A percentile compares a stretch with the other conserved stretches of the same genome.
These are phyloP conservation scores for Argya squamiceps DNA, from an alignment of 2,797 vertebrate species.

Conservation along the genomic window DNA sequence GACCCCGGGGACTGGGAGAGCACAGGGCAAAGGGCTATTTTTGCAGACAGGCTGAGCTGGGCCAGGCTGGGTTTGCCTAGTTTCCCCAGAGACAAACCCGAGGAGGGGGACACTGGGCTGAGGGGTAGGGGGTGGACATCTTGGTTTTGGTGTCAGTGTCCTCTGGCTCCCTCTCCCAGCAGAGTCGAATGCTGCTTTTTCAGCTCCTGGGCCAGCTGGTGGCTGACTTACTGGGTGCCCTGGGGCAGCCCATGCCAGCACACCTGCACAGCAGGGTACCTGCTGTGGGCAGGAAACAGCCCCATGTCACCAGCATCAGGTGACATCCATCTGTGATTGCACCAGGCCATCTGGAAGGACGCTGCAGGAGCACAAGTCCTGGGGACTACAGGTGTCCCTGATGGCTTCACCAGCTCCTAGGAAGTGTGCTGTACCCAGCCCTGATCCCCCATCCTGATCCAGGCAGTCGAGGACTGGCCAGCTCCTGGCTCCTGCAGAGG, in stretches of 20 bases:
- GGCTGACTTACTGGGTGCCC: background rate
- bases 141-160: background rate
- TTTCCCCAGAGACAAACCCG: background rate
- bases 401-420: background rate
- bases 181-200: background rate
- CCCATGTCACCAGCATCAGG: background rate
- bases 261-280: fast-evolving
- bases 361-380: background rate
- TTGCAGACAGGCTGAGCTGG: background rate
- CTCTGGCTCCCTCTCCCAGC: background rate
- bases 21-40: conserved; percentile 20
- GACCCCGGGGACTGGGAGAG: fast-evolving
- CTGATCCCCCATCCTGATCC: background rate
- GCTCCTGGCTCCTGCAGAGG: background rate
- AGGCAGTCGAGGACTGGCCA: fast-evolving
- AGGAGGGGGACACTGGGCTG: background rate
- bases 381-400: background rate
- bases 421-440: background rate
- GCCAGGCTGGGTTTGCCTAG: background rate
- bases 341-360: background rate
- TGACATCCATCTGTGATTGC: fast-evolving
- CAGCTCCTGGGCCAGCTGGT: background rate
- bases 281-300: background rate
- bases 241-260: background rate
- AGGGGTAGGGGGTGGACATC: background rate